phyloP scores from a whole-genome alignment of 2,113 vertebrate species.

The Uria aalge region DNA sequence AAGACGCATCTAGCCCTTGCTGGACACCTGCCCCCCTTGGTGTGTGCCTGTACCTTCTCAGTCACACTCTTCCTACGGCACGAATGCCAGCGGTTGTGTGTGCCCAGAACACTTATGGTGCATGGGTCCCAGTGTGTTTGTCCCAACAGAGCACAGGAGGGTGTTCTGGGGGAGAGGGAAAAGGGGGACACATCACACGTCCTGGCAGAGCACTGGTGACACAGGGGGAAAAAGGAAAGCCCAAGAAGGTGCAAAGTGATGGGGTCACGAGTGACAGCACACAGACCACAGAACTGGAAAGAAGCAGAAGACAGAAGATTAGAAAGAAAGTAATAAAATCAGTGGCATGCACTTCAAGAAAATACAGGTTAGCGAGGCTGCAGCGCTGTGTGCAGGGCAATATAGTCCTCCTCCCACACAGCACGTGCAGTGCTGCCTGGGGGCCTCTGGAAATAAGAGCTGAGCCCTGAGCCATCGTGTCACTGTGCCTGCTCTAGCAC shows the following conservation, averaged over 20 bases:
- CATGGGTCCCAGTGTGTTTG: background rate
- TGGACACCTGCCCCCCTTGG: background rate
- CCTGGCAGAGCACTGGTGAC: background rate
- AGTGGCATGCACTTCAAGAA: background rate
- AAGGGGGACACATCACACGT: background rate
- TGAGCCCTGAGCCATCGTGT: background rate
- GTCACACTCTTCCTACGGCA: background rate
- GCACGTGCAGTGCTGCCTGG: background rate
- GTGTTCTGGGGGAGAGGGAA: background rate
- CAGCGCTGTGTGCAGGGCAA: background rate
- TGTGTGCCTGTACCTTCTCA: background rate
- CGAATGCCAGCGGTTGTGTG: background rate
- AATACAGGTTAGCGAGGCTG: background rate
- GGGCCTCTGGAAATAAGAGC: background rate
- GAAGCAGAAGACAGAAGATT: constrained; percentile 56
- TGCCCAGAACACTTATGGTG: background rate
- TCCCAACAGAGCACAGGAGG: background rate
- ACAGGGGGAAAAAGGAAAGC: background rate
- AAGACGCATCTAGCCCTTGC: rapidly evolving
- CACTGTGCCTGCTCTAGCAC: background rate
- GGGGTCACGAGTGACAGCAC: constrained; percentile 28
- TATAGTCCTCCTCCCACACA: background rate
- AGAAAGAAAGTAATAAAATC: background rate
- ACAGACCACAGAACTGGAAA: constrained; percentile 53
- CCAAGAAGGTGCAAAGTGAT: background rate